Percentiles rank a stretch among this genome's conserved stretches.
Evolutionary conservation across 64 coral and sea anemone genomes (phyloP).

Genomic region (Actinia equina): DNA sequence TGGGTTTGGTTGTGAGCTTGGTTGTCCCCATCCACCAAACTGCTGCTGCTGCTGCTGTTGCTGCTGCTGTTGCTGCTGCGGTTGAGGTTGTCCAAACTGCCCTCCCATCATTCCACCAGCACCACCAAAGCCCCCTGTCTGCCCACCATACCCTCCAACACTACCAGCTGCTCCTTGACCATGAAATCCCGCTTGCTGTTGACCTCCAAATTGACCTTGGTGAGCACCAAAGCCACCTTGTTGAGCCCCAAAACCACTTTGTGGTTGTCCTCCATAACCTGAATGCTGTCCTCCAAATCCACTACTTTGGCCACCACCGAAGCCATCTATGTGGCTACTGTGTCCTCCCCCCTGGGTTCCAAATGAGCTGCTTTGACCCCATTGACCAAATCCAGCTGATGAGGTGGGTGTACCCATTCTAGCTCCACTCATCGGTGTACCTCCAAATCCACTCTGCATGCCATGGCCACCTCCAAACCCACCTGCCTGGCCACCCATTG

Average conservation of each 20-base stretch:
- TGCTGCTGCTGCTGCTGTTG: conserved; percentile 50
- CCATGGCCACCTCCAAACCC: conserved; percentile 55
- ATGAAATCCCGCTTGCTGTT: conserved; percentile 35
- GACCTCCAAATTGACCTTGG: conserved; percentile 37
- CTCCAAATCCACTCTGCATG: conserved; percentile 43
- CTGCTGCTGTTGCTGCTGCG: too few species aligned
- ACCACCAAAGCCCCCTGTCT: conserved; percentile 41
- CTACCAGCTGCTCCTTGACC: neutral
- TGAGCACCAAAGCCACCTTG: conserved; percentile 21
- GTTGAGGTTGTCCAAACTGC: conserved; percentile 53
- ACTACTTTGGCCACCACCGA: neutral
- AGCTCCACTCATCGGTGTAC: neutral
- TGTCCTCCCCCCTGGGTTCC: neutral
- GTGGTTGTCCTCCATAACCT: conserved; percentile 27
- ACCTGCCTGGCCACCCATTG: conserved; percentile 53
- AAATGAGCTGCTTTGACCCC: conserved; percentile 20
- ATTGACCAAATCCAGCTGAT: neutral
- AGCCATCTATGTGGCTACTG: neutral
- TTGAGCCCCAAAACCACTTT: conserved; percentile 34
- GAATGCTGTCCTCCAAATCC: conserved; percentile 19
- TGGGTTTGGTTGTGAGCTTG: conserved; percentile 78
- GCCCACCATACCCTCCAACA: conserved; percentile 30
- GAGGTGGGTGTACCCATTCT: neutral
- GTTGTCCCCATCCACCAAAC: conserved; percentile 87
- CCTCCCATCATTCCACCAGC: conserved; percentile 58